A percentile compares a stretch with the other conserved stretches of the same genome.
These are phyloP conservation scores for Octonoba sinensis DNA, from an alignment of 2,888 invertebrate genomes.

Conservation along the genomic window DNA sequence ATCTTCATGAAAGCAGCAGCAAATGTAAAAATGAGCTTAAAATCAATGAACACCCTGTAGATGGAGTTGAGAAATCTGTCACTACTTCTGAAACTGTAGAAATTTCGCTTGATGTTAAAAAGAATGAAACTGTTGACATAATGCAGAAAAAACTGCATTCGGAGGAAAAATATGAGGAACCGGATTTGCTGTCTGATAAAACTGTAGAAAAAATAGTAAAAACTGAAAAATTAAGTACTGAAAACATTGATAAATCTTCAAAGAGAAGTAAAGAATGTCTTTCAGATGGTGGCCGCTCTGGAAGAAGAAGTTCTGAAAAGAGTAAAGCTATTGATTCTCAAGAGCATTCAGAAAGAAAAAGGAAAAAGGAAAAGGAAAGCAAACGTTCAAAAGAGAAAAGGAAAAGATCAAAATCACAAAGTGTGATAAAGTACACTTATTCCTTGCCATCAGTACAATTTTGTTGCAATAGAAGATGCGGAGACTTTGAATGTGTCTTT, in stretches of 20 bases:
- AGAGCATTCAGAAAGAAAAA: neutral
- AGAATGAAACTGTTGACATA: too few species aligned
- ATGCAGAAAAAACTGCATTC: too few species aligned
- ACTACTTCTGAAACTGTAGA: too few species aligned
- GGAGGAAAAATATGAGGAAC: too few species aligned
- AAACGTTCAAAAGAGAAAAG: neutral
- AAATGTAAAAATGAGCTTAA: neutral
- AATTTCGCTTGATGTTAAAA: too few species aligned
- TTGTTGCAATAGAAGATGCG: conserved; percentile 49
- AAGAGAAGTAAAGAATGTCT: neutral
- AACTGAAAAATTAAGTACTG: neutral
- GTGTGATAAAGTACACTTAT: conserved; percentile 36
- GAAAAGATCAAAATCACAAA: neutral
- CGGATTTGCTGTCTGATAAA: neutral
- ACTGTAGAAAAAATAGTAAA: neutral
- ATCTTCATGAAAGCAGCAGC: neutral
- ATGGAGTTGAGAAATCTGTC: too few species aligned
- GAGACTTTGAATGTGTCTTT: conserved; percentile 25
- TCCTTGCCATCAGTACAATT: conserved; percentile 39
- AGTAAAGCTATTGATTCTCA: too few species aligned
- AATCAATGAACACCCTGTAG: neutral
- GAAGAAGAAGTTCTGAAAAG: too few species aligned
- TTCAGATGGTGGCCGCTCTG: neutral
- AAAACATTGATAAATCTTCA: neutral
- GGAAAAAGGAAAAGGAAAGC: conserved; percentile 1